Percentiles rank a stretch among this genome's conserved stretches.
phyloP scores from a whole-genome alignment of 2,113 vertebrate species.

The Ptilonorhynchus violaceus region DNA sequence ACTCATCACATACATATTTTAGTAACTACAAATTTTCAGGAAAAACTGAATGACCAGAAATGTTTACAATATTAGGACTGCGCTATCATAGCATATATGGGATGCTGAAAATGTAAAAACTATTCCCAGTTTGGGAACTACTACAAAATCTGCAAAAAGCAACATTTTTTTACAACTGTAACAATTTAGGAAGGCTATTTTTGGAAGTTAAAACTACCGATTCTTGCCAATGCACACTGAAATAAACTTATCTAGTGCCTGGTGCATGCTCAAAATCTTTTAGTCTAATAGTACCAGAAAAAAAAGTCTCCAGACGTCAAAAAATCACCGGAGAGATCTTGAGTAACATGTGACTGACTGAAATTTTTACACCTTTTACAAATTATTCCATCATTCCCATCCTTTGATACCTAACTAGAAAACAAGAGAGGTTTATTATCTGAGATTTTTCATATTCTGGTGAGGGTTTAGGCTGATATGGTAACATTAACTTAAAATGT shows the following conservation, averaged over 20 bases:
- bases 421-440: not conserved
- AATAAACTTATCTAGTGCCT: not conserved
- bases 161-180: not conserved
- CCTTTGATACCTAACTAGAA: not conserved
- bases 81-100: not conserved
- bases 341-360: not conserved
- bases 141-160: not conserved
- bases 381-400: not conserved
- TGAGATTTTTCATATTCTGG: not conserved
- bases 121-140: not conserved
- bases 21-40: not conserved
- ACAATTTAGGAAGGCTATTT: not conserved
- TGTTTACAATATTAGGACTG: accelerated
- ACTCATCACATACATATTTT: not conserved
- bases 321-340: not conserved
- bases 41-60: not conserved
- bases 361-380: not conserved
- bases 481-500: not conserved
- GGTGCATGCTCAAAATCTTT: not conserved
- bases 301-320: not conserved
- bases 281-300: not conserved
- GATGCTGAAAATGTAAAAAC: not conserved
- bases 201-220: not conserved
- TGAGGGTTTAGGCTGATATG: not conserved
- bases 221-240: not conserved